Base-by-base conservation (phyloP, 1,140 invertebrate genomes). In the Halictus rubicundus region DNA sequence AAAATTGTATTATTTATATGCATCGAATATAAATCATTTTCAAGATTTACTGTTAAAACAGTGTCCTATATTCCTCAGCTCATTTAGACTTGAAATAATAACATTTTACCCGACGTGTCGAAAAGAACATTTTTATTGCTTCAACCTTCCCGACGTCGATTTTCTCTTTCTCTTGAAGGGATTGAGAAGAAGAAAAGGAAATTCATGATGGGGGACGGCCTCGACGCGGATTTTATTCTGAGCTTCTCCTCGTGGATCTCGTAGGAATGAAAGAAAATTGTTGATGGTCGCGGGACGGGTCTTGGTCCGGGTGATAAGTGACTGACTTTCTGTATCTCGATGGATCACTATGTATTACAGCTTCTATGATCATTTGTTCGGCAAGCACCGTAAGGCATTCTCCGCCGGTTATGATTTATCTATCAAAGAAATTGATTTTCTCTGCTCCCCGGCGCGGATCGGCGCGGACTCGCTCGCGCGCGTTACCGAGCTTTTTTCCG, bases 311-410 rank as follows among this genome's bases (percentile, higher is more conserved):
- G 63, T 79, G 78, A 79, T 79, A 73, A 73, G 78, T 79, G 78
- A 79, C 78, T 66, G 71, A 74, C 70, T 79, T 79, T 79, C 78
- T 68, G 71, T 39, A 73, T 79, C 78, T 60, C 78, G 78, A 79
- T 49, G 70, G 70, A 79, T 79, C 78, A 54, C 78, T 25, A 74
- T 79, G 70, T 68, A 79, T 79, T 79, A 81, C 82, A 69, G 52
- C 59, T 81, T 84, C 82, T 73, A 79, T 68, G 78, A 70, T 84
- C 79, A 81, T 85, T 85, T 84, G 73, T 85, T 68, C 65, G 78
- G 57, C 27, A 77, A 52, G 14, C 59, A 63, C 68, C 61, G 81
- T 46, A 68, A 49, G 49, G 82, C 49, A 84, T 69, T 81, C 66
- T 61, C 21, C 42, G n/a, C 12, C 37, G 66, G 23, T 42, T 65